phyloP scores from a whole-genome alignment of 2,797 vertebrate species.

The Galaxias olidus region DNA sequence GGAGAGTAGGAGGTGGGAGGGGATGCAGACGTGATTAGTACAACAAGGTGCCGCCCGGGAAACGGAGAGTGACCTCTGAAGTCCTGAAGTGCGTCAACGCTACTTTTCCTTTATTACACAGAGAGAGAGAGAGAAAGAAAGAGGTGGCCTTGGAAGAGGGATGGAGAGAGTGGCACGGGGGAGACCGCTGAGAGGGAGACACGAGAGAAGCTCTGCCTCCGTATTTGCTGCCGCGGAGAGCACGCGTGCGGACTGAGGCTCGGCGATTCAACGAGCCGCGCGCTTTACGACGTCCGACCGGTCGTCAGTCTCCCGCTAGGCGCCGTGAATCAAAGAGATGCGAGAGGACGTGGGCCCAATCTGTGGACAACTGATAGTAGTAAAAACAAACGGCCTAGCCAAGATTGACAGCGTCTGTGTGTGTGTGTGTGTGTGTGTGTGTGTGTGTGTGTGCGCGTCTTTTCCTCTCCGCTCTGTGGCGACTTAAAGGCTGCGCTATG shows the following conservation, averaged over 20 bases:
- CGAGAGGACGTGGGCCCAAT: background rate
- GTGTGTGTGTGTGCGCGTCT: background rate
- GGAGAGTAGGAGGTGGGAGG: background rate
- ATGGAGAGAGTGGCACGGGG: too few relatives aligned
- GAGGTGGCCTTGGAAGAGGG: too few relatives aligned
- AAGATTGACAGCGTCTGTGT: background rate
- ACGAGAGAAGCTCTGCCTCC: too few relatives aligned
- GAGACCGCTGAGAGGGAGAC: too few relatives aligned
- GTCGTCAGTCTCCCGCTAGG: background rate
- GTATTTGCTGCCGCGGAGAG: too few relatives aligned
- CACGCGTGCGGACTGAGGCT: background rate
- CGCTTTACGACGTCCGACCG: background rate
- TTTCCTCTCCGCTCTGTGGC: background rate
- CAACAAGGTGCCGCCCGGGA: background rate
- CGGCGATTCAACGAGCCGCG: background rate
- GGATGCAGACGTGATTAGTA: background rate
- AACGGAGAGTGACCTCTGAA: too few relatives aligned
- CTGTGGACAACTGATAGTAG: background rate
- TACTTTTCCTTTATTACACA: too few relatives aligned
- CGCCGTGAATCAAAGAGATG: conserved; percentile 1
- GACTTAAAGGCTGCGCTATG: too few relatives aligned
- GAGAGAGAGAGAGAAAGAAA: too few relatives aligned
- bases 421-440: background rate
- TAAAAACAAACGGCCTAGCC: background rate
- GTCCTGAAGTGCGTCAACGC: too few relatives aligned